These are phyloP conservation scores for Anneissia japonica DNA, from an alignment of 35 echinoderm and acorn worm genomes.

Conservation along the genomic window DNA sequence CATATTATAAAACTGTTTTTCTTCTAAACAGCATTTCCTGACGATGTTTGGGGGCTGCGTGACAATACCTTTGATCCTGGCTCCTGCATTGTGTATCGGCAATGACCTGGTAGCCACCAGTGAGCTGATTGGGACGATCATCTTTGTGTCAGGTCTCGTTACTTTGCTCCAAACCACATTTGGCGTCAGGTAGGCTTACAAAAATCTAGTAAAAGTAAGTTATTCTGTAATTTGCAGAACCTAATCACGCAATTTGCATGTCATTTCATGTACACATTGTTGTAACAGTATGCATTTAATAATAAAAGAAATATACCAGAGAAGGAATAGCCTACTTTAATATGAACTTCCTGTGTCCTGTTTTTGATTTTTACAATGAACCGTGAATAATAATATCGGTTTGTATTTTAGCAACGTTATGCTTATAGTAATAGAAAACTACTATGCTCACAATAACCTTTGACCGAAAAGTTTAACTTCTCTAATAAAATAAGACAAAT, in stretches of 20 bases:
- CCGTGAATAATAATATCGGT: too few species aligned
- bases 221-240: not conserved
- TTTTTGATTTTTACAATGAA: too few species aligned
- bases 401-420: too few species aligned
- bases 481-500: too few species aligned
- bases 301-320: not conserved
- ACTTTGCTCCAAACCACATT: constrained; percentile 67
- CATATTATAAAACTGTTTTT: not conserved
- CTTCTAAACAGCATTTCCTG: constrained; percentile 64
- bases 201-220: not conserved
- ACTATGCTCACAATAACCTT: too few species aligned
- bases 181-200: constrained; percentile 55
- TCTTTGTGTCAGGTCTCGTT: constrained; percentile 73
- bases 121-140: constrained; percentile 73
- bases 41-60: constrained; percentile 89
- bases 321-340: not conserved
- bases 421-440: too few species aligned
- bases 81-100: constrained; percentile 54
- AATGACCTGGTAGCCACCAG: constrained; percentile 52
- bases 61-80: constrained; percentile 69
- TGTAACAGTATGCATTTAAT: not conserved
- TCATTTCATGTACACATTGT: not conserved
- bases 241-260: not conserved
- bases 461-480: too few species aligned
- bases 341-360: not conserved